Evolutionary conservation across 2,113 vertebrate species (phyloP).

Genomic region (Tyto alba): DNA sequence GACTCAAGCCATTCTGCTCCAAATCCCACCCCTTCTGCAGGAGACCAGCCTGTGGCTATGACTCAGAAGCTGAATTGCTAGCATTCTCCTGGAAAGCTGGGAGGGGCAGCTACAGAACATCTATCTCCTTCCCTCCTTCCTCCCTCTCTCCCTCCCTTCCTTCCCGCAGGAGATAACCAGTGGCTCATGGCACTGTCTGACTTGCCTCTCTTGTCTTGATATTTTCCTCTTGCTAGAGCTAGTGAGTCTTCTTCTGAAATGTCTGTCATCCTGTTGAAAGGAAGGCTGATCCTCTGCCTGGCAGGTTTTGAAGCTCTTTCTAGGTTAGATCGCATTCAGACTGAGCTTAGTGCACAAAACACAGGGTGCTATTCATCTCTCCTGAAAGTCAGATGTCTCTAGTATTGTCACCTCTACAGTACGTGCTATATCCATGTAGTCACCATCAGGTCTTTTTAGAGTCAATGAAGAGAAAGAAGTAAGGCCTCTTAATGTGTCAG

Average conservation of each 20-base stretch:
- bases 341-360: background rate
- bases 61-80: background rate
- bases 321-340: background rate
- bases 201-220: background rate
- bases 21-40: background rate
- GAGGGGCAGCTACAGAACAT: background rate
- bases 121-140: background rate
- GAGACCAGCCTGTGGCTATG: background rate
- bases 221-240: background rate
- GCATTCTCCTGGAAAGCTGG: background rate
- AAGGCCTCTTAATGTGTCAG: background rate
- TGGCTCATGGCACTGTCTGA: background rate
- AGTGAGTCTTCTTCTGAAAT: background rate
- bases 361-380: background rate
- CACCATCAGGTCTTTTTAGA: background rate
- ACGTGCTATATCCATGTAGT: accelerated
- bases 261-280: background rate
- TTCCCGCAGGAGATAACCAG: background rate
- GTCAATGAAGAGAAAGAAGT: background rate
- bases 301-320: background rate
- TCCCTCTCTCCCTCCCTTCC: background rate
- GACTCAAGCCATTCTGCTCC: background rate
- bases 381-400: background rate
- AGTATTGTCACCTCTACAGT: background rate
- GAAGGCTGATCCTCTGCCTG: background rate